Conservation (phyloP, 2,797 vertebrate genomes). For the Pseudotriccus pelzelni region DNA sequence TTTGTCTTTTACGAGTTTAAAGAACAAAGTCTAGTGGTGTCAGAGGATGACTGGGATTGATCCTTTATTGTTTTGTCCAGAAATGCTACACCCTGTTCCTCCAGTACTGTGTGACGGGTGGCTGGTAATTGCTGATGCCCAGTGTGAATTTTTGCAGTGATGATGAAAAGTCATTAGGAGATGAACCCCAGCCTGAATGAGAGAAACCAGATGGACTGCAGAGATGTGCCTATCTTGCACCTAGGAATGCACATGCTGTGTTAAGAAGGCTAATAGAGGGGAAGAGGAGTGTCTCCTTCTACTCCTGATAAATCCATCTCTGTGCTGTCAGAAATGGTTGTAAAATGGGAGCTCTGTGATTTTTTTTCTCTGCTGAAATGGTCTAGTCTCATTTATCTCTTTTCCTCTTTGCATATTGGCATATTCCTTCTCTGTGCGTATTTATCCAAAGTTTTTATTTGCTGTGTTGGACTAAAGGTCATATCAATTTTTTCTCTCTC, state of each 20-base stretch:
- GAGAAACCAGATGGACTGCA: background rate
- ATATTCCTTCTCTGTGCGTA: background rate
- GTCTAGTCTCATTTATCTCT: background rate
- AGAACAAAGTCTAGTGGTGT: background rate
- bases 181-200: background rate
- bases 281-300: background rate
- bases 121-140: background rate
- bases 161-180: background rate
- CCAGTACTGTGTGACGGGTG: background rate
- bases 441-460: background rate
- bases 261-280: background rate
- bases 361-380: background rate
- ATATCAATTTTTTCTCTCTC: background rate
- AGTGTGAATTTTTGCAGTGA: background rate
- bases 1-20: background rate
- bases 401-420: background rate
- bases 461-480: background rate
- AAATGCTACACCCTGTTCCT: fast-evolving
- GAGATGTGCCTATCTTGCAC: background rate
- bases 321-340: background rate
- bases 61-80: background rate
- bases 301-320: background rate
- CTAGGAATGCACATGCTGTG: fast-evolving
- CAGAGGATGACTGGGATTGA: background rate
- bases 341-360: background rate